Base-by-base conservation (phyloP, 2,888 invertebrate genomes). In the Hyppa rectilinea region DNA sequence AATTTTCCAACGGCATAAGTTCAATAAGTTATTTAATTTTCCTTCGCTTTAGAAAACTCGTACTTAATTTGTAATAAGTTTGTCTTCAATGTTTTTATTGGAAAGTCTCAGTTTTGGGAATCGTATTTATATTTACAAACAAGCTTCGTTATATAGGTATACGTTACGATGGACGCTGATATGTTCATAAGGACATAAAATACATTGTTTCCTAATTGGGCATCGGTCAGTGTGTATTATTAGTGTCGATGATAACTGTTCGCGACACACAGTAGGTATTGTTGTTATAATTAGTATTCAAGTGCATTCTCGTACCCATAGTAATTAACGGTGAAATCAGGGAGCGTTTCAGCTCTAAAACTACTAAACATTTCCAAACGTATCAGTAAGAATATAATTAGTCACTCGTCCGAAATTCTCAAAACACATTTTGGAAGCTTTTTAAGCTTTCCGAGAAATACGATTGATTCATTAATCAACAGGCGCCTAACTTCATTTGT, bases 391-490 rank as follows among this genome's bases (percentile, higher is more conserved):
- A 80, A 67, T 77, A 75, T 81, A 81, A 85, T 88, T 81, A 85
- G 86, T 87, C 87, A 88, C 83, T 77, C 82, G 65, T 58, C 62
- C 64, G 56, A 78, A 84, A 83, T 85, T 87, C 84, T 81, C 65
- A 77, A 81, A 85, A 87, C 82, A 75, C 75, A 78, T 84, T 83
- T 81, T 71, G 72, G 47, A 23, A 58, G 65, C 47, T 75, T 84
- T 78, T 78, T 64, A 71, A 71, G 72, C 62, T 75, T 85, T 81
- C 85, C 53, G 59, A 67, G 87, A 87, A 88, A 73, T 81, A 70
- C 71, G 78, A 80, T 84, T 85, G 82, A 87, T 84, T 87, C 82
- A 87, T 82, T 81, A 73, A 85, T 80, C 79, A 78, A 72, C 59
- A 36, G 72, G 74, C 74, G 71, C 69, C 72, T 55, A 65, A 66